These are phyloP conservation scores for Margaritifera margaritifera DNA, from an alignment of 2,888 invertebrate species.

Conservation along the genomic window DNA sequence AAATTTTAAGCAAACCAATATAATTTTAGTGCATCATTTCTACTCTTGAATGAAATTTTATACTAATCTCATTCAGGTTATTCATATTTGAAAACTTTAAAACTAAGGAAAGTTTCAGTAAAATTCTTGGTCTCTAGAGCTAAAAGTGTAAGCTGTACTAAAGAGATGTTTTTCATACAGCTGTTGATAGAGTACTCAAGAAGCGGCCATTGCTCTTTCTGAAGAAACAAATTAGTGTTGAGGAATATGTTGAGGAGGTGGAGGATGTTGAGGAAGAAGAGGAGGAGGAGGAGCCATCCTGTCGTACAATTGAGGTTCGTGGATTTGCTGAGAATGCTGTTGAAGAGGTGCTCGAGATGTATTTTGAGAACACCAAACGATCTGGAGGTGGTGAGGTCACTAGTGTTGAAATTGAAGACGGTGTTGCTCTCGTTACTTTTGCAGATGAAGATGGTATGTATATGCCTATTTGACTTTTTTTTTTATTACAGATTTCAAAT, in stretches of 20 bases:
- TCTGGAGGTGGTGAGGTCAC: slow-evolving; percentile 17
- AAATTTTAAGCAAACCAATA: slow-evolving; percentile 25
- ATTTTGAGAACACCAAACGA: slow-evolving; percentile 26
- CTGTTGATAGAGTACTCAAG: slow-evolving; percentile 6
- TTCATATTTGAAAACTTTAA: too few relatives aligned
- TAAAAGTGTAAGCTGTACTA: background rate
- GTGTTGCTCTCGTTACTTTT: background rate
- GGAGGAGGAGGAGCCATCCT: background rate
- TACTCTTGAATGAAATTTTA: slow-evolving; percentile 3
- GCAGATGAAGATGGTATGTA: background rate
- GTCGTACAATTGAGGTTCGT: slow-evolving; percentile 19
- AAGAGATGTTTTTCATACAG: slow-evolving; percentile 1
- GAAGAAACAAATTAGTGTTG: slow-evolving; percentile 13
- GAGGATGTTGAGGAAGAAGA: background rate
- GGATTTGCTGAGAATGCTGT: slow-evolving; percentile 17
- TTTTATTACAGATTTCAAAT: too few relatives aligned
- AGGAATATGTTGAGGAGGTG: slow-evolving; percentile 3
- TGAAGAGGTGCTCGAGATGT: slow-evolving; percentile 23
- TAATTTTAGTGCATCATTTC: slow-evolving; percentile 13
- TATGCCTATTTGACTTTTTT: background rate
- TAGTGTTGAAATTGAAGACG: too few relatives aligned
- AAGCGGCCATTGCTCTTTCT: slow-evolving; percentile 8
- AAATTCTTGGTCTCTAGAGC: too few relatives aligned
- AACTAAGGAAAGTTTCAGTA: too few relatives aligned
- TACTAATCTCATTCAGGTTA: too few relatives aligned